These are phyloP conservation scores for Lithophane ornitopus DNA, from an alignment of 2,888 invertebrate genomes.

Conservation along the genomic window DNA sequence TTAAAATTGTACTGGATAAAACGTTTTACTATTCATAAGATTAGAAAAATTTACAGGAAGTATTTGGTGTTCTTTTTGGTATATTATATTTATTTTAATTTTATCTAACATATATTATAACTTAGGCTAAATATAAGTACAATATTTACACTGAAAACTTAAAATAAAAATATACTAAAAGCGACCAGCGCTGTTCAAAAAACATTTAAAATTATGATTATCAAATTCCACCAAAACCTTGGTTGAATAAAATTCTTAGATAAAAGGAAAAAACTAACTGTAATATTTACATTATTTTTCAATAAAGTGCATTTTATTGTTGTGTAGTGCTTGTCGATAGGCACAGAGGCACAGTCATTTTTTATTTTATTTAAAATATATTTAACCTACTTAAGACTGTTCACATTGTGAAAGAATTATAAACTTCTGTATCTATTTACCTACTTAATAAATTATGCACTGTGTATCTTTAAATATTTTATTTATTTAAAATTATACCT, in stretches of 20 bases:
- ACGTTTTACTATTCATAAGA: conserved; percentile 83
- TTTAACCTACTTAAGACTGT: conserved; percentile 70
- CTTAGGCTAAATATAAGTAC: conserved; percentile 72
- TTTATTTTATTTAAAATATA: conserved; percentile 71
- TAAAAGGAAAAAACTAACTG: conserved; percentile 45
- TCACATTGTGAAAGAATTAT: conserved; percentile 62
- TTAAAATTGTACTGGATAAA: conserved; percentile 70
- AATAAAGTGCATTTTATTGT: conserved; percentile 79
- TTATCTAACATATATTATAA: conserved; percentile 64
- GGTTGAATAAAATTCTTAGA: conserved; percentile 59
- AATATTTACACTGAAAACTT: conserved; percentile 72
- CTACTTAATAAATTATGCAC: not conserved
- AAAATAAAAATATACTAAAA: conserved; percentile 61
- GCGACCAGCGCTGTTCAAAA: conserved; percentile 81
- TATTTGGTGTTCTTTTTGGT: conserved; percentile 86
- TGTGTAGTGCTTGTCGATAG: conserved; percentile 85
- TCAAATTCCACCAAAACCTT: conserved; percentile 48
- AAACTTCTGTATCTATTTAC: conserved; percentile 8
- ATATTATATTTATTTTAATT: conserved; percentile 70
- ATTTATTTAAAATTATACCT: not conserved
- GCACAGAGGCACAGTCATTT: conserved; percentile 88
- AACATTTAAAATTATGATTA: conserved; percentile 64
- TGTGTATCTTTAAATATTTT: not conserved
- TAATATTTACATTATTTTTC: conserved; percentile 67
- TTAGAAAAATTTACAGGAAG: conserved; percentile 84